Evolutionary conservation across 1,140 invertebrate species (phyloP).

Genomic region (Aphaenogaster floridana): DNA sequence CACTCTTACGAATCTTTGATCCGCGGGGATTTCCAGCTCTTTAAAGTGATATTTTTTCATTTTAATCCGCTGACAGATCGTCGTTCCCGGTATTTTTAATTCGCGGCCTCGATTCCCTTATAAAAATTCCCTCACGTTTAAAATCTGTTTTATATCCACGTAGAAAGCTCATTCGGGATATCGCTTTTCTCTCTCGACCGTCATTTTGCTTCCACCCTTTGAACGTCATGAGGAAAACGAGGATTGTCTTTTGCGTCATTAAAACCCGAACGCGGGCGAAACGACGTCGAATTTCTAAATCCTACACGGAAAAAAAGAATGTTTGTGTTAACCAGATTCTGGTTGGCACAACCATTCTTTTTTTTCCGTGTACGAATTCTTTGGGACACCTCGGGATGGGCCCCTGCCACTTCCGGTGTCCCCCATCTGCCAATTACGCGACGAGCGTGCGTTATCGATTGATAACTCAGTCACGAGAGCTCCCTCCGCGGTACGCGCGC

Average conservation of each 20-base stretch:
- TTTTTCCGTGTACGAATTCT: too few relatives aligned
- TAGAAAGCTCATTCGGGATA: not conserved
- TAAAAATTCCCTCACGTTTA: not conserved
- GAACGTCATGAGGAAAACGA: not conserved
- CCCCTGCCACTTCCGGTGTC: conserved; percentile 45
- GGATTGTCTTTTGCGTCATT: not conserved
- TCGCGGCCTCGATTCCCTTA: not conserved
- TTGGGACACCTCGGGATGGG: not conserved
- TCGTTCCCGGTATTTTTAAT: not conserved
- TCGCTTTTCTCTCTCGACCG: conserved; percentile 6
- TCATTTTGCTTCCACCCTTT: not conserved
- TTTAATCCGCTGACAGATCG: not conserved
- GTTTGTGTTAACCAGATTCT: too few relatives aligned
- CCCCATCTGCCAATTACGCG: conserved; percentile 60
- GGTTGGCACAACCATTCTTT: too few relatives aligned
- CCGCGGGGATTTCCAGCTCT: not conserved
- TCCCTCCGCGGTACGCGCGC: conserved; percentile 1
- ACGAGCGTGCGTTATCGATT: conserved; percentile 66
- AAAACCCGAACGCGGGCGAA: not conserved
- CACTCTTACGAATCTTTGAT: not conserved
- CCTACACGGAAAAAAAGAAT: too few relatives aligned
- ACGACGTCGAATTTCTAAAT: not conserved
- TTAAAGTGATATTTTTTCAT: conserved; percentile 15
- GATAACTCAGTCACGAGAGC: conserved; percentile 47
- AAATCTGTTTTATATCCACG: not conserved